phyloP scores from a whole-genome alignment of 2,888 invertebrate species.

The Molorchus minor region DNA sequence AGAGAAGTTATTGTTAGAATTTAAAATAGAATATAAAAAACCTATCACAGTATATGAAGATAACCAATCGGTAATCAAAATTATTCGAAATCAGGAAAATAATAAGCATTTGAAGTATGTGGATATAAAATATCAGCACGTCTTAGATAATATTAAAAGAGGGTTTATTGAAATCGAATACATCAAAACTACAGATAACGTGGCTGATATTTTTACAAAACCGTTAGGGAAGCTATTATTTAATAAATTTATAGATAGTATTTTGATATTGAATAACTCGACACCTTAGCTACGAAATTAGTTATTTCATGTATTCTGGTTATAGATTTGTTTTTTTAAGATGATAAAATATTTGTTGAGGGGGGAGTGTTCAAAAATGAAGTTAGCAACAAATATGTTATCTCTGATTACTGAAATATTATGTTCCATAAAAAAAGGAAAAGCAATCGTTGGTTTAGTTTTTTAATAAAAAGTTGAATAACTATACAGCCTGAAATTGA shows the following conservation, averaged over 20 bases:
- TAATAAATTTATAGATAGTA: slow-evolving; percentile 9
- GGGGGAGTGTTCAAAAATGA: too few relatives aligned
- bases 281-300: too few relatives aligned
- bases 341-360: too few relatives aligned
- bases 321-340: too few relatives aligned
- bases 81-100: slow-evolving; percentile 13
- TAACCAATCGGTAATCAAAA: slow-evolving; percentile 13
- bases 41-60: slow-evolving; percentile 10
- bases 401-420: too few relatives aligned
- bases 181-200: slow-evolving; percentile 10
- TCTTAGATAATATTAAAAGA: slow-evolving; percentile 13
- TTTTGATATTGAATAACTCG: too few relatives aligned
- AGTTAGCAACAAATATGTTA: too few relatives aligned
- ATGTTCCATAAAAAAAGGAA: too few relatives aligned
- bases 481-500: too few relatives aligned
- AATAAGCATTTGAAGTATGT: slow-evolving; percentile 7
- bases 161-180: slow-evolving; percentile 9
- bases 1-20: slow-evolving; percentile 22
- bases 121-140: slow-evolving; percentile 6
- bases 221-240: slow-evolving; percentile 8
- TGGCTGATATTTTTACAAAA: slow-evolving; percentile 16
- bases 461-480: too few relatives aligned
- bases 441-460: too few relatives aligned
- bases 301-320: too few relatives aligned
- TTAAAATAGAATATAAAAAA: not conserved